Evolutionary conservation across 1,140 invertebrate genomes (phyloP).

Genomic region (Dufourea novaeangliae): DNA sequence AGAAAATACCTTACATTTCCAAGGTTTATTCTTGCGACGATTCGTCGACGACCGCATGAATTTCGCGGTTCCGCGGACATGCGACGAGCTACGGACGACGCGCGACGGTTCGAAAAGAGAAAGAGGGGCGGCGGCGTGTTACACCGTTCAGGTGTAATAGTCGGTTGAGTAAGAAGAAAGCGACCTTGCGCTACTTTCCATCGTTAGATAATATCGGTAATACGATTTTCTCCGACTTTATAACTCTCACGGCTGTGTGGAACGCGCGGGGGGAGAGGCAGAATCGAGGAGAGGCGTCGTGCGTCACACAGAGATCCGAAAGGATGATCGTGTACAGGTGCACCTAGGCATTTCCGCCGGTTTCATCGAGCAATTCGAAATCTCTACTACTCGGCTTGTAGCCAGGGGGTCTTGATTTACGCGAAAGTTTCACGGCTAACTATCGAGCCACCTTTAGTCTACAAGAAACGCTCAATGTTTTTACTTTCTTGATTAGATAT

Average conservation of each 20-base stretch:
- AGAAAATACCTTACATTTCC: no score
- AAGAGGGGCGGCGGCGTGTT: conserved; percentile 51
- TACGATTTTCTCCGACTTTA: conserved; percentile 68
- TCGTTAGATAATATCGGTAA: conserved; percentile 76
- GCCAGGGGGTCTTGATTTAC: no score
- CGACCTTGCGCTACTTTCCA: conserved; percentile 76
- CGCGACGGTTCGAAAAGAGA: conserved; percentile 58
- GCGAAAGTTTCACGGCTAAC: no score
- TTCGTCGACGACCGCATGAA: conserved; percentile 62
- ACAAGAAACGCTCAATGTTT: no score
- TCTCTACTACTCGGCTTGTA: no score
- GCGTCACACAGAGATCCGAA: background rate
- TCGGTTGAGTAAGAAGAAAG: conserved; percentile 76
- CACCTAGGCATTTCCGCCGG: no score
- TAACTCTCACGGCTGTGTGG: background rate
- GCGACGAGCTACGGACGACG: background rate
- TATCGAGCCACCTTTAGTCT: no score
- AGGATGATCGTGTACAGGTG: no score
- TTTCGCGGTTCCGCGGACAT: conserved; percentile 61
- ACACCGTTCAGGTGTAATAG: conserved; percentile 68
- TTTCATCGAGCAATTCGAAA: no score
- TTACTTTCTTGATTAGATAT: no score
- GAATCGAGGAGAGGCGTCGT: background rate
- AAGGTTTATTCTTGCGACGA: no score
- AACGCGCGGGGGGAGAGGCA: background rate